phyloP scores from a whole-genome alignment of 1,140 invertebrate species.

The Andrena cerasifolii region DNA sequence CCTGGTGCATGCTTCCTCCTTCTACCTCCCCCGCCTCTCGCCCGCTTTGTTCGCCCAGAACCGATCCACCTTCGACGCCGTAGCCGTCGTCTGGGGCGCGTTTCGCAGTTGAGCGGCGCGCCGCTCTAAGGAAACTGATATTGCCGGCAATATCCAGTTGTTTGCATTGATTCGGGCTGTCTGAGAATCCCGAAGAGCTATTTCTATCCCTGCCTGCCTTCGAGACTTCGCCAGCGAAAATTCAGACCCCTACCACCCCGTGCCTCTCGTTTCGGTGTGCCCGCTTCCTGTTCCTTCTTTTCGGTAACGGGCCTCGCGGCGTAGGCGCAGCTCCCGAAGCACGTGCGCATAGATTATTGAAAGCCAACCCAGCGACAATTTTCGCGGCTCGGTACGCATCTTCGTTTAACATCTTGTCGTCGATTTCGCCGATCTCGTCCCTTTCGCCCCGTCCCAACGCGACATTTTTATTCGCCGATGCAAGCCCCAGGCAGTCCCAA shows the following conservation, averaged over 20 bases:
- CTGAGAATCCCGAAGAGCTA: constrained; percentile 76
- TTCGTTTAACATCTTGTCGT: constrained; percentile 63
- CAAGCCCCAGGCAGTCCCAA: neutral
- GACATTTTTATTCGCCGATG: neutral
- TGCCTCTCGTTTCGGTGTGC: neutral
- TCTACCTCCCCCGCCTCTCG: constrained; percentile 11
- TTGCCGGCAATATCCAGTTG: constrained; percentile 79
- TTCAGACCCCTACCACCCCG: constrained; percentile 29
- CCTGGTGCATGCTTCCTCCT: constrained; percentile 53
- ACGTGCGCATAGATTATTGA: constrained; percentile 75
- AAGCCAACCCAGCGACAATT: constrained; percentile 66
- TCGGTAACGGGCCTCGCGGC: neutral
- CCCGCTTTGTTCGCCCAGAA: constrained; percentile 31
- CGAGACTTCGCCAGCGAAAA: constrained; percentile 45
- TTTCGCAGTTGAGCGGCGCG: constrained; percentile 75
- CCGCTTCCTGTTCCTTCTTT: neutral
- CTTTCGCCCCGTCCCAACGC: neutral
- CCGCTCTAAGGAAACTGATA: constrained; percentile 77
- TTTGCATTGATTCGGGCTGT: constrained; percentile 79
- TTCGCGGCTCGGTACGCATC: constrained; percentile 62
- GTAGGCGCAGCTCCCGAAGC: neutral
- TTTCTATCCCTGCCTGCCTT: constrained; percentile 59
- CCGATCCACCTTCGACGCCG: constrained; percentile 54
- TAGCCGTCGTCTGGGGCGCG: constrained; percentile 66
- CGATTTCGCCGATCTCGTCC: neutral